phyloP scores from a whole-genome alignment of 2,797 vertebrate species.

The Halcyon chelicuti region DNA sequence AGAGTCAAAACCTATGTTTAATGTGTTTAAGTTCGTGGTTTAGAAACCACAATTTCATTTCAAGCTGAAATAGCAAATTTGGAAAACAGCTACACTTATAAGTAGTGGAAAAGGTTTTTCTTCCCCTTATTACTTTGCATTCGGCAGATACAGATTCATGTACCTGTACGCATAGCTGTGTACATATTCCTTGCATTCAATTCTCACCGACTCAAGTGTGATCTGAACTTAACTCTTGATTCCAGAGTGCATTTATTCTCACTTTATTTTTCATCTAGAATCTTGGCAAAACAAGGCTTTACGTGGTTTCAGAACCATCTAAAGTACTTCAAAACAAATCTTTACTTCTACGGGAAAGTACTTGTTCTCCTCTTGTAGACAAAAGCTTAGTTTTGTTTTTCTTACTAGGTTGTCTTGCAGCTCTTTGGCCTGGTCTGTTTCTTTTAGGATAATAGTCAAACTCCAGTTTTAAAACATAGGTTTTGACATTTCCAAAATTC shows the following conservation, averaged over 20 bases:
- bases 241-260: neutral
- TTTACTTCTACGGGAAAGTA: neutral
- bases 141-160: too few species aligned
- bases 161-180: neutral
- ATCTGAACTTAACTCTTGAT: neutral
- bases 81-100: neutral
- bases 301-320: neutral
- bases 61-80: neutral
- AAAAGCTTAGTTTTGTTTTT: neutral
- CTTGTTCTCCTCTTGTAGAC: neutral
- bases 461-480: neutral
- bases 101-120: neutral
- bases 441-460: neutral
- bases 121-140: neutral
- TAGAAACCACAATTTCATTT: neutral
- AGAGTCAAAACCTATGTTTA: neutral
- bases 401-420: neutral
- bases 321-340: neutral
- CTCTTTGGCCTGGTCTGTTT: neutral
- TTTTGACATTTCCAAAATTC: neutral
- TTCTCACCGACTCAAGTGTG: neutral
- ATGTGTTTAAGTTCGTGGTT: neutral
- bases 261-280: neutral
- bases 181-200: rapidly evolving
- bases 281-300: neutral